Percentiles rank a stretch among this genome's conserved stretches.
Evolutionary conservation across 1,140 invertebrate genomes (phyloP).

Genomic region (Vanessa tameamea): DNA sequence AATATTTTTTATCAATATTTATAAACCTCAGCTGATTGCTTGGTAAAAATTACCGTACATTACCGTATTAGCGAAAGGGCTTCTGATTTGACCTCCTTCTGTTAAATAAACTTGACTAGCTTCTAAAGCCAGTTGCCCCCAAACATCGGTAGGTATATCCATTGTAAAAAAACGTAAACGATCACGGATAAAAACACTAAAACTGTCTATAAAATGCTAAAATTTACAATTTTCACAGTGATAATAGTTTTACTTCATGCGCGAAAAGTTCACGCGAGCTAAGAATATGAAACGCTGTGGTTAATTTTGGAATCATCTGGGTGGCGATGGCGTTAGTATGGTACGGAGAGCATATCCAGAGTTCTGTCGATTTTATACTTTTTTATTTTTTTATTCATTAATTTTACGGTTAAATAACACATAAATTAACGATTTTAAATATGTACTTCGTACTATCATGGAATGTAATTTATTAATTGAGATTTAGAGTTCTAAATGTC

Average conservation of each 20-base stretch:
- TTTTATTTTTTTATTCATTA: slow-evolving; percentile 15
- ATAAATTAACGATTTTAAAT: background rate
- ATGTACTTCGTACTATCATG: background rate
- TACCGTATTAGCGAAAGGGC: slow-evolving; percentile 91
- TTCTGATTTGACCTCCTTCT: slow-evolving; percentile 87
- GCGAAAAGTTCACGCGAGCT: slow-evolving; percentile 57
- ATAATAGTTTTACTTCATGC: slow-evolving; percentile 55
- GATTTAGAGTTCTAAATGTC: background rate
- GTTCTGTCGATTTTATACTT: slow-evolving; percentile 40
- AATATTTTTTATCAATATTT: background rate
- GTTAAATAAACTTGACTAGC: slow-evolving; percentile 91
- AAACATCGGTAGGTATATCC: slow-evolving; percentile 86
- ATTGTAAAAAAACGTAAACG: slow-evolving; percentile 56
- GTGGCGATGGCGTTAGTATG: slow-evolving; percentile 35
- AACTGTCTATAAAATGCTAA: slow-evolving; percentile 33
- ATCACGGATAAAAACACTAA: slow-evolving; percentile 47
- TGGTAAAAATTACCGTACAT: slow-evolving; percentile 45
- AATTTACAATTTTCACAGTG: slow-evolving; percentile 24
- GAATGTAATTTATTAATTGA: background rate
- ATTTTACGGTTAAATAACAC: background rate
- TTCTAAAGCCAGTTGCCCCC: slow-evolving; percentile 91
- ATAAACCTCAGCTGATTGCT: background rate
- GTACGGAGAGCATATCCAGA: slow-evolving; percentile 43
- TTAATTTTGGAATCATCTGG: slow-evolving; percentile 78
- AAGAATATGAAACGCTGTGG: slow-evolving; percentile 68